These are phyloP conservation scores for Campylorhamphus procurvoides DNA, from an alignment of 2,113 vertebrate genomes.

Conservation along the genomic window DNA sequence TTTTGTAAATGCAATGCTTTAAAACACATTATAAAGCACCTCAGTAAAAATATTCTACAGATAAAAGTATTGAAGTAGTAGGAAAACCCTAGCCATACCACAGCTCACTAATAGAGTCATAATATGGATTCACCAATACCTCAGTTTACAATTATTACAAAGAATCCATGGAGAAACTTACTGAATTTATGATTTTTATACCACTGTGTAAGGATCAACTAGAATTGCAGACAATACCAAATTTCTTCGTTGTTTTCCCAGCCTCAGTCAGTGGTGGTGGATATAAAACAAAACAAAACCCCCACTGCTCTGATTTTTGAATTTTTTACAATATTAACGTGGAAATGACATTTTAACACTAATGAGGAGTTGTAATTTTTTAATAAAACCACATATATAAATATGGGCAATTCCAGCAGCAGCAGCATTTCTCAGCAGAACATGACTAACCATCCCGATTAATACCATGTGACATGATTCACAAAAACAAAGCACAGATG, in stretches of 20 bases:
- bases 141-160: slow-evolving; percentile 72
- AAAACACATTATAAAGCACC: slow-evolving; percentile 88
- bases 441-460: slow-evolving; percentile 63
- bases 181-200: slow-evolving; percentile 57
- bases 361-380: slow-evolving; percentile 39
- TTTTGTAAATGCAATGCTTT: slow-evolving; percentile 84
- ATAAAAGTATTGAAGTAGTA: slow-evolving; percentile 83
- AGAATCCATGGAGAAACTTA: slow-evolving; percentile 68
- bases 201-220: slow-evolving; percentile 42
- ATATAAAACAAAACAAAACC: slow-evolving; percentile 25
- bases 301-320: slow-evolving; percentile 47
- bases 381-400: slow-evolving; percentile 71
- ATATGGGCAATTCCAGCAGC: slow-evolving; percentile 66
- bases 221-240: slow-evolving; percentile 53
- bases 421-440: slow-evolving; percentile 71
- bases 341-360: slow-evolving; percentile 64
- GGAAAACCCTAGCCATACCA: slow-evolving; percentile 79
- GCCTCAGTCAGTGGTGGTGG: background rate
- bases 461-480: slow-evolving; percentile 62
- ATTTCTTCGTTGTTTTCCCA: slow-evolving; percentile 46
- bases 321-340: slow-evolving; percentile 57
- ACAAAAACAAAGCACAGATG: slow-evolving; percentile 72
- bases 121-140: slow-evolving; percentile 72
- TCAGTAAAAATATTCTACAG: slow-evolving; percentile 87
- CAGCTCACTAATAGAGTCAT: slow-evolving; percentile 78